phyloP scores from a whole-genome alignment of 1,140 invertebrate species.

The Fopius arisanus region DNA sequence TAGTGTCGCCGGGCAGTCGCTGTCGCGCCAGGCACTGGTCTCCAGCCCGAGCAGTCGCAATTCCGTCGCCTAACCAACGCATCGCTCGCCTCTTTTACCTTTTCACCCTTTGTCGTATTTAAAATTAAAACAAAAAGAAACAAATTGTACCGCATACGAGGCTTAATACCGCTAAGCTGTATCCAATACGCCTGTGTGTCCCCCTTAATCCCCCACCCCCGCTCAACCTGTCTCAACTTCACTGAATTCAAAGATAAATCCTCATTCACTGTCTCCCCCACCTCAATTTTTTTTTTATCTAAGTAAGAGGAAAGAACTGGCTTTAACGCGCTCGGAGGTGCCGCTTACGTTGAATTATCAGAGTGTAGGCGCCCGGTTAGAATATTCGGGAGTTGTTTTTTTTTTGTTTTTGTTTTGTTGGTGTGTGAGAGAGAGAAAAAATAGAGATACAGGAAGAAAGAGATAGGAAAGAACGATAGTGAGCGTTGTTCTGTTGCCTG shows the following conservation, averaged over 20 bases:
- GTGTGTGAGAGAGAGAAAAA: too few species aligned
- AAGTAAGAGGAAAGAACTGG: too few species aligned
- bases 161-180: constrained; percentile 48
- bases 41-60: constrained; percentile 60
- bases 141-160: constrained; percentile 46
- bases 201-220: constrained; percentile 19
- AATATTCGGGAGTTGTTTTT: too few species aligned
- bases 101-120: constrained; percentile 52
- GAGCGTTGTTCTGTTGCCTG: too few species aligned
- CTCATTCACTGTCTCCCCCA: neutral
- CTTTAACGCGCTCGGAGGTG: too few species aligned
- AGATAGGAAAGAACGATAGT: too few species aligned
- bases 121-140: too few species aligned
- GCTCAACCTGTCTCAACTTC: constrained; percentile 26
- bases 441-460: too few species aligned
- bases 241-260: neutral
- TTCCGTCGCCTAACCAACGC: constrained; percentile 61
- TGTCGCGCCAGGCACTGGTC: constrained; percentile 56
- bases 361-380: too few species aligned
- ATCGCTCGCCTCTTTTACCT: constrained; percentile 58
- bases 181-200: constrained; percentile 47
- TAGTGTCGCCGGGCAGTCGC: constrained; percentile 51
- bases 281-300: neutral
- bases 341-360: too few species aligned
- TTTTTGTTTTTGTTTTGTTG: too few species aligned